Percentiles rank a stretch among this genome's conserved stretches.
phyloP scores from a whole-genome alignment of 2,888 invertebrate species.

The Lithosia quadra region DNA sequence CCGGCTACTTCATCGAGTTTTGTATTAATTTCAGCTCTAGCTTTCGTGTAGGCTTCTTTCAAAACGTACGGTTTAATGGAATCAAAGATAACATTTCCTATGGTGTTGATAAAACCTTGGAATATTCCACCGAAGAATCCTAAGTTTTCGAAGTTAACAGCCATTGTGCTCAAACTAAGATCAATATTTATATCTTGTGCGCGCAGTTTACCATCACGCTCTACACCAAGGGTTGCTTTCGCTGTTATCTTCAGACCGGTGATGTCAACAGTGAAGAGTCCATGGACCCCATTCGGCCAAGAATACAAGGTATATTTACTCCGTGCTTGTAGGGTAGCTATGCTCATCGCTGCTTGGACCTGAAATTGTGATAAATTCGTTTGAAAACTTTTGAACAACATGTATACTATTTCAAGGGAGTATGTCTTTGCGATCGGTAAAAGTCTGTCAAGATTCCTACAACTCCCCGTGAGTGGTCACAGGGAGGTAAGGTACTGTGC shows the following conservation, averaged over 20 bases:
- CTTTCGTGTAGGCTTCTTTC: slow-evolving; percentile 91
- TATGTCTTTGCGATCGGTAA: no score
- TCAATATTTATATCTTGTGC: slow-evolving; percentile 94
- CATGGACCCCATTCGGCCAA: slow-evolving; percentile 89
- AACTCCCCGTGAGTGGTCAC: no score
- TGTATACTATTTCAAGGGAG: no score
- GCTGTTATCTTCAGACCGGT: slow-evolving; percentile 90
- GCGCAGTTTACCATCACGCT: slow-evolving; percentile 91
- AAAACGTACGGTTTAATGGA: slow-evolving; percentile 95
- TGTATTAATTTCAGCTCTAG: slow-evolving; percentile 91
- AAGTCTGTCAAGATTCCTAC: no score
- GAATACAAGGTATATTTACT: slow-evolving; percentile 92
- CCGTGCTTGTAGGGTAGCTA: slow-evolving; percentile 90
- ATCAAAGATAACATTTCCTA: slow-evolving; percentile 94
- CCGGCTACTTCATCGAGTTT: slow-evolving; percentile 90
- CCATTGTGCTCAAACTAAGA: slow-evolving; percentile 91
- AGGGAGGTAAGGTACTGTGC: no score
- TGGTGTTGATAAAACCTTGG: slow-evolving; percentile 92
- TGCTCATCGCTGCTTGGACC: slow-evolving; percentile 90
- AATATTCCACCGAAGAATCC: slow-evolving; percentile 91
- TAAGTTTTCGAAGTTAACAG: slow-evolving; percentile 93
- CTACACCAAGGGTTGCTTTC: slow-evolving; percentile 90
- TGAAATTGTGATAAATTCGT: slow-evolving; percentile 67
- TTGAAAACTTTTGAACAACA: no score
- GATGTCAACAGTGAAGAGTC: slow-evolving; percentile 93